Conservation (phyloP, 2,888 invertebrate genomes). For the Dryadula phaetusa region DNA sequence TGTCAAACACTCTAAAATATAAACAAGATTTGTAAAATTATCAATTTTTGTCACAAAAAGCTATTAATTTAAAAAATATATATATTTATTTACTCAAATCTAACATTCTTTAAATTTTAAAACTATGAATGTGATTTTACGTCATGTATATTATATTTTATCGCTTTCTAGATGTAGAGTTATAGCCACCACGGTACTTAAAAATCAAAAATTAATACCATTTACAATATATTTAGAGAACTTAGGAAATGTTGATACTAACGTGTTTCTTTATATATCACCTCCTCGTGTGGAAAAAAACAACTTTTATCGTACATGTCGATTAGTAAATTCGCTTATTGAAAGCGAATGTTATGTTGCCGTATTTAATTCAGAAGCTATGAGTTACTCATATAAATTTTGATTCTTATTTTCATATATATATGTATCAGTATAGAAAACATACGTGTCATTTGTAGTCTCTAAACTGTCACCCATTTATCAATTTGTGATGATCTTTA, state of each 20-base stretch:
- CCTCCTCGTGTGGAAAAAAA: background rate
- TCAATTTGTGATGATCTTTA: constrained; percentile 40
- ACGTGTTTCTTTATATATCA: background rate
- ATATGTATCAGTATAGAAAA: background rate
- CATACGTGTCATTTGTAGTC: background rate
- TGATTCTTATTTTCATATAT: background rate
- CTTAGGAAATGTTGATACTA: too few relatives aligned
- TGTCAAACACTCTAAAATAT: background rate
- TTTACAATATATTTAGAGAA: too few relatives aligned
- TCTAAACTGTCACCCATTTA: constrained; percentile 31
- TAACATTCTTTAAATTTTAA: too few relatives aligned
- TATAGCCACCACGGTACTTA: too few relatives aligned
- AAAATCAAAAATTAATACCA: too few relatives aligned
- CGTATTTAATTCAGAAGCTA: background rate
- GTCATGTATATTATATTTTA: too few relatives aligned
- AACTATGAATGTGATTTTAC: too few relatives aligned
- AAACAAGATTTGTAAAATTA: background rate
- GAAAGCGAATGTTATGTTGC: background rate
- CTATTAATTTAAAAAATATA: too few relatives aligned
- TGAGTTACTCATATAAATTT: background rate
- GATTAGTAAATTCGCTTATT: too few relatives aligned
- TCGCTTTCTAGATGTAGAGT: too few relatives aligned
- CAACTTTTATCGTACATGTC: too few relatives aligned
- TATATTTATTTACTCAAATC: too few relatives aligned
- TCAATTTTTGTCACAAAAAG: background rate